These are phyloP conservation scores for Chamaea fasciata DNA, from an alignment of 2,113 vertebrate species.

Conservation along the genomic window DNA sequence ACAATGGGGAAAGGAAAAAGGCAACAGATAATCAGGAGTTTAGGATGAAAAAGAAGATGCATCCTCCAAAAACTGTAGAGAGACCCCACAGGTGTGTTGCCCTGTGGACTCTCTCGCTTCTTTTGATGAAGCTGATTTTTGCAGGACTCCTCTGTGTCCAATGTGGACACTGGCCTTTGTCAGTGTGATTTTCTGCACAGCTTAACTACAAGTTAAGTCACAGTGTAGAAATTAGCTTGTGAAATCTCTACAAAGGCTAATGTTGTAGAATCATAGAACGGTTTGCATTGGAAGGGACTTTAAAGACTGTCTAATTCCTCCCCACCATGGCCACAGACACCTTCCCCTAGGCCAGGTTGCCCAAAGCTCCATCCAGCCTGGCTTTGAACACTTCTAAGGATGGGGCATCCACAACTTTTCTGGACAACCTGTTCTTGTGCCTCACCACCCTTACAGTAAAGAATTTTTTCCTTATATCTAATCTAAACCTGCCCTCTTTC, in stretches of 20 bases:
- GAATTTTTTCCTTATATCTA: neutral
- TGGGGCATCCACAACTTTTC: neutral
- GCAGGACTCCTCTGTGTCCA: neutral
- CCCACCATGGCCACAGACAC: accelerated
- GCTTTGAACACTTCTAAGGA: neutral
- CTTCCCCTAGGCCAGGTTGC: neutral
- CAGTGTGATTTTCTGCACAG: neutral
- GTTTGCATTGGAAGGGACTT: neutral
- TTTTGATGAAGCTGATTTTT: neutral
- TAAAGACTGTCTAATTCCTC: neutral
- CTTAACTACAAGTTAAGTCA: neutral
- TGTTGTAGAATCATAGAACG: neutral
- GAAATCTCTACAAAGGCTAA: neutral
- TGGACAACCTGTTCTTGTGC: neutral
- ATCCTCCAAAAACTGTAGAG: neutral
- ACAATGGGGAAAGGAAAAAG: neutral
- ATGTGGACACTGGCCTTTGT: neutral
- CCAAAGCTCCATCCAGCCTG: neutral
- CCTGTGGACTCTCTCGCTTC: neutral
- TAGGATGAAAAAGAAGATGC: neutral
- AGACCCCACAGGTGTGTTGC: neutral
- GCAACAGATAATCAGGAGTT: neutral
- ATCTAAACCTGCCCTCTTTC: neutral
- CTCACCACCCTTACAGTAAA: neutral
- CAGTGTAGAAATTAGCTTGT: neutral